Evolutionary conservation across 2,113 vertebrate genomes (phyloP), one percentile per base, ranked within the genome.

Genomic region (Sterrhoptilus dennistouni): DNA sequence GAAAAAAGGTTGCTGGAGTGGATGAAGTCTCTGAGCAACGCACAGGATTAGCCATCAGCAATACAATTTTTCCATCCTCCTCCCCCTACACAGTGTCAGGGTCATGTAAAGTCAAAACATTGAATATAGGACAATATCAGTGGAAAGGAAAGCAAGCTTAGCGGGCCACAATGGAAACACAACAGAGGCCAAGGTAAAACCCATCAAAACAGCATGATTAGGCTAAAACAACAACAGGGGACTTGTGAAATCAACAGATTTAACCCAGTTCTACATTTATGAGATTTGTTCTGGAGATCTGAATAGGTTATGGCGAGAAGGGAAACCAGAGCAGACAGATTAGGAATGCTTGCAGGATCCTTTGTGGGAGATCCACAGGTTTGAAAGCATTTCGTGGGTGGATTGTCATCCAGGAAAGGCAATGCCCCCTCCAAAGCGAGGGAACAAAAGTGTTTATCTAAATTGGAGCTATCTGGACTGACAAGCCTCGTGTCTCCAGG

Each of bases 11-110:
- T 75, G 76, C 65, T 79, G 15, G 79, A 97, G 83, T 78, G 80
- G 89, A 77, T 5, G 8, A 64, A 83, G 72, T 9, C 65, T 89
- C 60, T 14, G 57, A 80, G 71, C 76, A 87, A 87, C 69, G 83
- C 88, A 74, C 8, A 90, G 92, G 76, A 96, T 95, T 94, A 95
- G 83, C 93, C 90, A 78, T 81, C 65, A 97, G 92, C 88, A 83
- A 89, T 74, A 71, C 72, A 68, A 65, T 86, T 92, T 93, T 90
- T 84, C 89, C 85, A 29, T 88, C 45, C 95, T 69, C 86, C 92
- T 90, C 80, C 85, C 90, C 85, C 90, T 78, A 38, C 88, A 31
- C 40, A 38, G 36, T 71, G 83, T 86, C 92, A 96, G 88, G 93
- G 93, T 94, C 96, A 92, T 0, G 7, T 78, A 88, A 93, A 95